A percentile compares a stretch with the other conserved stretches of the same genome.
Evolutionary conservation across 2,888 invertebrate species (phyloP).

Genomic region (Mongoloraphidia duomilia): DNA sequence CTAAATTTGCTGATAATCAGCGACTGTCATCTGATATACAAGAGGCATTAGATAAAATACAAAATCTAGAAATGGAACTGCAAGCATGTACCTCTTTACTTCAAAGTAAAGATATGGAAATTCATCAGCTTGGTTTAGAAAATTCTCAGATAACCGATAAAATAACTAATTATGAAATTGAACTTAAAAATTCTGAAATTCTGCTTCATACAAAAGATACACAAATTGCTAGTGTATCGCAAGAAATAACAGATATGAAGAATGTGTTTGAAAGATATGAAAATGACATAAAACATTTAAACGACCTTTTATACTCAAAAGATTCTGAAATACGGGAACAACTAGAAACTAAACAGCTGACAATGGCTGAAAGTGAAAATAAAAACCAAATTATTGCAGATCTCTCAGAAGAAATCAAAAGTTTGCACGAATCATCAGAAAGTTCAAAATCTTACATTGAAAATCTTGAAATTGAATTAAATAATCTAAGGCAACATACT

Average conservation of each 20-base stretch:
- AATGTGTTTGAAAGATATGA: too few relatives aligned
- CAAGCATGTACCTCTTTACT: conserved; percentile 6
- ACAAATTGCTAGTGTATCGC: conserved; percentile 6
- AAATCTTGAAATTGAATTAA: too few relatives aligned
- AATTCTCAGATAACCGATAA: too few relatives aligned
- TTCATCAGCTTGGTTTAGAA: too few relatives aligned
- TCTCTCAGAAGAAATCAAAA: conserved; percentile 8
- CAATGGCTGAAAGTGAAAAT: too few relatives aligned
- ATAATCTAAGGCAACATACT: too few relatives aligned
- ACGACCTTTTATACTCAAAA: too few relatives aligned
- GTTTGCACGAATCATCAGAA: conserved; percentile 2
- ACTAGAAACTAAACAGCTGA: too few relatives aligned
- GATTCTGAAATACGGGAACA: too few relatives aligned
- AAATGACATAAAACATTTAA: too few relatives aligned
- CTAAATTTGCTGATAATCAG: conserved; percentile 11
- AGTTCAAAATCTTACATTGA: too few relatives aligned
- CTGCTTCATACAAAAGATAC: conserved; percentile 9
- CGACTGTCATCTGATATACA: conserved; percentile 13
- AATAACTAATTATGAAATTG: conserved; percentile 6
- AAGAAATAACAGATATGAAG: neutral
- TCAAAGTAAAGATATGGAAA: too few relatives aligned
- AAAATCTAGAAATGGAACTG: conserved; percentile 12
- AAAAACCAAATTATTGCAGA: neutral
- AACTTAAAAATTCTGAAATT: conserved; percentile 9
- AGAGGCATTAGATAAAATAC: conserved; percentile 12